Evolutionary conservation across 2,888 invertebrate species (phyloP).

Genomic region (Xestia ashworthii): DNA sequence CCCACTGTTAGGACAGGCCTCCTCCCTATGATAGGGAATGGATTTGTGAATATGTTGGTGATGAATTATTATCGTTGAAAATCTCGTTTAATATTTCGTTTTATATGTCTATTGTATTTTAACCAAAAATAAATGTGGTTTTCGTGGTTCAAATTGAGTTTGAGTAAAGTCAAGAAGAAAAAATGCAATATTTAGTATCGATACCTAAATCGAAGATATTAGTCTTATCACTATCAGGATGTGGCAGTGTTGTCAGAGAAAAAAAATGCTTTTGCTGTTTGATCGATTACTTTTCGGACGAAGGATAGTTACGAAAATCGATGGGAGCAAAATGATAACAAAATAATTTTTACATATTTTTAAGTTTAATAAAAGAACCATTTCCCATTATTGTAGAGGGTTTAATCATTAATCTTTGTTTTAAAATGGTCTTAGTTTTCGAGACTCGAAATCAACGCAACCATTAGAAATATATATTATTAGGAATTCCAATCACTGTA

Average conservation of each 20-base stretch:
- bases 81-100: not conserved
- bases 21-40: too few species aligned
- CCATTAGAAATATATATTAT: too few species aligned
- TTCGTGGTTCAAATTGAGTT: not conserved
- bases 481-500: too few species aligned
- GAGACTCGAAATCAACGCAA: too few species aligned
- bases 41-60: not conserved
- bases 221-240: not conserved
- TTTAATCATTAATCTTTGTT: too few species aligned
- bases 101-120: too few species aligned
- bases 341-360: not conserved
- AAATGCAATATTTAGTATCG: not conserved
- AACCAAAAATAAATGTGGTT: not conserved
- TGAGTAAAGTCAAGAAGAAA: not conserved
- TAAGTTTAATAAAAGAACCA: too few species aligned
- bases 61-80: not conserved
- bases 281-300: not conserved
- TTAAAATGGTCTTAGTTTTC: too few species aligned
- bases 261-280: not conserved
- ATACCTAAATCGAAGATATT: not conserved
- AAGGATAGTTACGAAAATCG: not conserved
- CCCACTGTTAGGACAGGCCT: too few species aligned
- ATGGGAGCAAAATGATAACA: not conserved
- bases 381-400: too few species aligned
- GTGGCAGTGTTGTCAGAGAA: slow-evolving; percentile 1